Conservation (phyloP, 2,113 vertebrate species). For the Puntigrus tetrazona region DNA sequence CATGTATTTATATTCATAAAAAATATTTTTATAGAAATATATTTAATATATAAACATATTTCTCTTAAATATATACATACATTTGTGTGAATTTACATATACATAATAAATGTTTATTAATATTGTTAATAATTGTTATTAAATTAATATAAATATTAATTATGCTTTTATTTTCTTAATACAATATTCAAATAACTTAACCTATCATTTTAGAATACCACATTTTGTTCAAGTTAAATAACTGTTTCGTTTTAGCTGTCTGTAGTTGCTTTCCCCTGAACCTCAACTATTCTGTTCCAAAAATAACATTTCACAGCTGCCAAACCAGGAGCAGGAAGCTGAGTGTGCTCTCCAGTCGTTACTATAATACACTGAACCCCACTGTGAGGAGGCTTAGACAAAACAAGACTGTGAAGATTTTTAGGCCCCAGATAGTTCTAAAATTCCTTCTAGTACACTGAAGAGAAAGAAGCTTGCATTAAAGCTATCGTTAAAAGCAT, state of each 20-base stretch:
- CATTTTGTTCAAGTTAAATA: not conserved
- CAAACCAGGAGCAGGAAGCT: constrained; percentile 36
- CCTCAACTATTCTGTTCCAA: constrained; percentile 38
- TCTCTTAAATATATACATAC: too few species aligned
- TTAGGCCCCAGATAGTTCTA: not conserved
- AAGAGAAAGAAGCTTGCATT: not conserved
- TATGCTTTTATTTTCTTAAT: too few species aligned
- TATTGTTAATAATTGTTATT: too few species aligned
- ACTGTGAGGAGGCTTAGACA: not conserved
- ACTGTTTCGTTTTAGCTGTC: not conserved
- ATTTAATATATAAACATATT: too few species aligned
- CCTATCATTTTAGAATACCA: not conserved
- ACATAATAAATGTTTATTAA: too few species aligned
- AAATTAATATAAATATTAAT: too few species aligned
- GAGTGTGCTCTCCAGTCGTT: not conserved
- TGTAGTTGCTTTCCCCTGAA: constrained; percentile 15
- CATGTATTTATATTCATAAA: too few species aligned
- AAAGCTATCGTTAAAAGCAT: not conserved
- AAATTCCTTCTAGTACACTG: not conserved
- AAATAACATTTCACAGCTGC: constrained; percentile 53
- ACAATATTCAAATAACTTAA: not conserved
- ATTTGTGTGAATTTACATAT: too few species aligned
- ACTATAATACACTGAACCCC: constrained; percentile 12
- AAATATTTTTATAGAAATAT: too few species aligned
- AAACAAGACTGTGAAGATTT: not conserved